Evolutionary conservation across 2,797 vertebrate species (phyloP).

Genomic region (Danio albolineatus): DNA sequence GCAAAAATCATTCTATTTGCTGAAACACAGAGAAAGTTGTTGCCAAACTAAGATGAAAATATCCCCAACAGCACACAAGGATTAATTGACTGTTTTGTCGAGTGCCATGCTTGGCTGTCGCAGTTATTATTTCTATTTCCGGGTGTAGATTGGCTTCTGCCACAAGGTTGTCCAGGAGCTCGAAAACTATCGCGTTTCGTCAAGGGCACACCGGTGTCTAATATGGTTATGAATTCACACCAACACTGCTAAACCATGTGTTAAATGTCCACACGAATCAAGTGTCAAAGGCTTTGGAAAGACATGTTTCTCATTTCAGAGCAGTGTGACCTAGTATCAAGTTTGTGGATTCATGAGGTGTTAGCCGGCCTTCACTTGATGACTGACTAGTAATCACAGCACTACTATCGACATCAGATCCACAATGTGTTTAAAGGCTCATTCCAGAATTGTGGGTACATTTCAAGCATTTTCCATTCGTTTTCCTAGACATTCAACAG

Average conservation of each 20-base stretch:
- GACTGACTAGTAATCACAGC: not conserved
- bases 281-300: conserved; percentile 37
- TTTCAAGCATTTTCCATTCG: too few relatives aligned
- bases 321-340: not conserved
- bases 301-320: conserved; percentile 13
- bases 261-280: conserved; percentile 40
- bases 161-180: not conserved
- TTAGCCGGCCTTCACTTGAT: not conserved
- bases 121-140: not conserved
- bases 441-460: too few relatives aligned
- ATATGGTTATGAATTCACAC: conserved; percentile 50
- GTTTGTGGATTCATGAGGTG: not conserved
- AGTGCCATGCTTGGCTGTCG: not conserved
- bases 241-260: conserved; percentile 35
- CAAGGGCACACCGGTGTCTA: conserved; percentile 9
- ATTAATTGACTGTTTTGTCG: not conserved
- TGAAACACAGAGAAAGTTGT: too few relatives aligned
- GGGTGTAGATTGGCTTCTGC: not conserved
- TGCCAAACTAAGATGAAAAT: too few relatives aligned
- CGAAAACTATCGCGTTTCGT: conserved; percentile 6
- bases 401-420: not conserved
- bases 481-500: too few relatives aligned
- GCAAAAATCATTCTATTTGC: too few relatives aligned
- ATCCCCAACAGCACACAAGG: too few relatives aligned
- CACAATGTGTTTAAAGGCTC: too few relatives aligned